Base-by-base conservation (phyloP, 1,140 invertebrate genomes). In the Caenorhabditis latens region DNA sequence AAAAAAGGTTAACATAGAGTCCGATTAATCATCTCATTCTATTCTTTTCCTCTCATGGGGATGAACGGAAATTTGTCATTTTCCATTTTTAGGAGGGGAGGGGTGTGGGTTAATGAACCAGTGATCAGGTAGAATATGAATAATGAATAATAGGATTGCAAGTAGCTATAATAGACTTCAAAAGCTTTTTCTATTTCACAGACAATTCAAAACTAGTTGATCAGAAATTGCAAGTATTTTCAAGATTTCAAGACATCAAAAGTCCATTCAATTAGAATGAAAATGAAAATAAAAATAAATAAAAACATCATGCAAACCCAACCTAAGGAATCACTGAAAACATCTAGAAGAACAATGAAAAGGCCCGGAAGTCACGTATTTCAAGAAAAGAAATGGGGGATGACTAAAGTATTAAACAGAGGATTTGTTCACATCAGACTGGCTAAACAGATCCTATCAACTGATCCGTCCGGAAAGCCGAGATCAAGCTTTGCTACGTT, bases 401-500 rank as follows among this genome's bases (percentile, higher is more conserved):
- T 79, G 71, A 79, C 71, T 79, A 79, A 79, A 50, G n/a, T 21
- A 50, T 50, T 79, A 53, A 13, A 42, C 46, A 79, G 19, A 24
- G 11, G 46, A 50, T 50, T 79, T 79, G 5, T 48, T 79, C 71
- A 79, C 46, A 50, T 79, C 21, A 50, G 71, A 79, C 71, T 48
- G n/a, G 43, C 46, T 79, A 19, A 71, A 19, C 19, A 32, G 46
- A 79, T 79, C 71, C 46, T 50, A 53, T 79, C 71, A 79, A 53
- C 43, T 79, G 46, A 79, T 79, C 43, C 71, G 50, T 0, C 32
- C 6, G 65, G 46, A 71, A 9, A 71, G 40, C 65, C 65, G 40
- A 71, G 71, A 79, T 79, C 43, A 79, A 79, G 71, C 71, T 79
- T 50, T 32, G 32, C 43, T 24, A 32, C 71, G 46, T 48, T 79